phyloP scores from a whole-genome alignment of 2,797 vertebrate genomes.

The Amphiprion clarkii region DNA sequence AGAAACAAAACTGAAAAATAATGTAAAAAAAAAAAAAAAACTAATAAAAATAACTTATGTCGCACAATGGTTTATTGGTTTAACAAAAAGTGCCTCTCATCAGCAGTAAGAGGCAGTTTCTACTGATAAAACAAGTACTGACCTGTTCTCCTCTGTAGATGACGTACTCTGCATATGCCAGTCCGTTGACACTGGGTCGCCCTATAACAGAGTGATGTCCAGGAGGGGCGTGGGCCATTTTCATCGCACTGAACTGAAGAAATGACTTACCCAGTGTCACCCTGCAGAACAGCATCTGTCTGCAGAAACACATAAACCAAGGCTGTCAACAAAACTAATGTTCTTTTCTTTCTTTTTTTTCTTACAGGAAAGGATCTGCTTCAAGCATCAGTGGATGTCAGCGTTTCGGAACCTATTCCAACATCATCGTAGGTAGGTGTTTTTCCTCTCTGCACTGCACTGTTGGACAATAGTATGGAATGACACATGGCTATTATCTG shows the following conservation, averaged over 20 bases:
- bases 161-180: conserved; percentile 97
- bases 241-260: conserved; percentile 99
- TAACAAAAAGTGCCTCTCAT: background rate
- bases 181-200: conserved; percentile 96
- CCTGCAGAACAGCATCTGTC: conserved; percentile 99
- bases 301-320: conserved; percentile 62
- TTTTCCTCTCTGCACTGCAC: too few relatives aligned
- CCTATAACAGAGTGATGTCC: conserved; percentile 99
- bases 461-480: too few relatives aligned
- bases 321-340: background rate
- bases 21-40: too few relatives aligned
- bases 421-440: too few relatives aligned
- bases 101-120: background rate
- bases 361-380: background rate
- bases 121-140: conserved; percentile 16
- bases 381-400: background rate
- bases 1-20: background rate
- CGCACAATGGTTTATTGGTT: too few relatives aligned
- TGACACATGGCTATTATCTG: too few relatives aligned
- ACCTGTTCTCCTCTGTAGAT: conserved; percentile 99
- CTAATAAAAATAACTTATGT: too few relatives aligned
- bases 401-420: too few relatives aligned
- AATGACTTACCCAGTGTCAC: conserved; percentile 99
- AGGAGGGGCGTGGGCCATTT: conserved; percentile 98
- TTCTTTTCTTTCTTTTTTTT: background rate